Evolutionary conservation across 2,888 invertebrate species (phyloP).

Genomic region (Aspidiotus rigidus): DNA sequence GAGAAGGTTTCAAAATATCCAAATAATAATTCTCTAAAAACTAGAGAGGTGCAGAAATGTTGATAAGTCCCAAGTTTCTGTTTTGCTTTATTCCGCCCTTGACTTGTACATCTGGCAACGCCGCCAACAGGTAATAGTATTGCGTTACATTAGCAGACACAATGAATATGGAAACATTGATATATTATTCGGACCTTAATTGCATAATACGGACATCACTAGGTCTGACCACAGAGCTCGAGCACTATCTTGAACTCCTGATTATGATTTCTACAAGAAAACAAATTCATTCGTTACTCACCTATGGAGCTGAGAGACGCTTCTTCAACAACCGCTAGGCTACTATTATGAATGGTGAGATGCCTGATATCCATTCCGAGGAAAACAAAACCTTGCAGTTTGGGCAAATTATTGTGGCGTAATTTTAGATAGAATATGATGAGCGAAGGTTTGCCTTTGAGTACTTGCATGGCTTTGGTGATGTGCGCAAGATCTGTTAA

Average conservation of each 20-base stretch:
- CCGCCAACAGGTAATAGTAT: too few relatives aligned
- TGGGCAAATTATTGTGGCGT: conserved; percentile 74
- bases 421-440: conserved; percentile 81
- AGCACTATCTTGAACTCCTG: not conserved
- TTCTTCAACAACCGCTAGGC: conserved; percentile 75
- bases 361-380: conserved; percentile 79
- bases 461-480: conserved; percentile 65
- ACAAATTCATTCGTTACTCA: conserved; percentile 45
- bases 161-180: too few relatives aligned
- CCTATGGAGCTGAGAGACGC: conserved; percentile 79
- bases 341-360: conserved; percentile 79
- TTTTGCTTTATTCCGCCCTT: too few relatives aligned
- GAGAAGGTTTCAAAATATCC: too few relatives aligned
- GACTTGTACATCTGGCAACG: too few relatives aligned
- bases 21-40: too few relatives aligned
- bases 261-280: not conserved
- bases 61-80: too few relatives aligned
- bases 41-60: too few relatives aligned
- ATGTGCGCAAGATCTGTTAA: conserved; percentile 72
- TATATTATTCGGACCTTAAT: not conserved
- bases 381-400: conserved; percentile 76
- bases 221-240: not conserved
- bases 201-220: not conserved
- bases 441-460: conserved; percentile 66
- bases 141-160: too few relatives aligned